These are phyloP conservation scores for Halocaridina rubra DNA, from an alignment of 2,888 invertebrate species.

Conservation along the genomic window DNA sequence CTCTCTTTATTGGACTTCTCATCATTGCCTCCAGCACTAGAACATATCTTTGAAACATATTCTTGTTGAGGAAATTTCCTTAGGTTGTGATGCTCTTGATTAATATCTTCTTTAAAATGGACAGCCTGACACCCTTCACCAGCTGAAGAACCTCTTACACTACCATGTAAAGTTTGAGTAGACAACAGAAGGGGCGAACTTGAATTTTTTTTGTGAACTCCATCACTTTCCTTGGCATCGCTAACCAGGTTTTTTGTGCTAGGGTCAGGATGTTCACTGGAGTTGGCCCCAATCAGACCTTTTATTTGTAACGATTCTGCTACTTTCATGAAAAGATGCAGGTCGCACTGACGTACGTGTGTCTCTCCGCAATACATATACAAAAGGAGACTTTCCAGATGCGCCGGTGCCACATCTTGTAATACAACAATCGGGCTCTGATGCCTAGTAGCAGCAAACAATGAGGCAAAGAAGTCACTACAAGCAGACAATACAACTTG, in stretches of 20 bases:
- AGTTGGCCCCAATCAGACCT: slow-evolving; percentile 12
- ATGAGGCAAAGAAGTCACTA: slow-evolving; percentile 34
- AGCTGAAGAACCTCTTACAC: too few species aligned
- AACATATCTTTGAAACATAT: too few species aligned
- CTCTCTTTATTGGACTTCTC: too few species aligned
- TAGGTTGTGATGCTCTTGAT: too few species aligned
- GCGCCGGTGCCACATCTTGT: slow-evolving; percentile 38
- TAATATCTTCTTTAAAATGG: too few species aligned
- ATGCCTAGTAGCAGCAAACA: slow-evolving; percentile 19
- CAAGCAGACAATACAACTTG: slow-evolving; percentile 34
- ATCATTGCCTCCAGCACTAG: too few species aligned
- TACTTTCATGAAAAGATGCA: slow-evolving; percentile 19
- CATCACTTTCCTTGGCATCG: not conserved
- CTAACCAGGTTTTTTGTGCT: not conserved
- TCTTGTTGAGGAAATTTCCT: too few species aligned
- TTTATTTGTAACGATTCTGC: slow-evolving; percentile 31
- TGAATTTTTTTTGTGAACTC: not conserved
- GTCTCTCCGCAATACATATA: slow-evolving; percentile 54
- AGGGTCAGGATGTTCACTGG: too few species aligned
- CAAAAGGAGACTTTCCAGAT: slow-evolving; percentile 45
- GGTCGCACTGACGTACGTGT: not conserved
- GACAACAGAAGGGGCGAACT: not conserved
- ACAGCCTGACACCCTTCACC: too few species aligned
- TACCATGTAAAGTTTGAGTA: not conserved
- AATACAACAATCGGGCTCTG: slow-evolving; percentile 52